Conservation (phyloP, 2,797 vertebrate genomes). For the Luscinia megarhynchos region DNA sequence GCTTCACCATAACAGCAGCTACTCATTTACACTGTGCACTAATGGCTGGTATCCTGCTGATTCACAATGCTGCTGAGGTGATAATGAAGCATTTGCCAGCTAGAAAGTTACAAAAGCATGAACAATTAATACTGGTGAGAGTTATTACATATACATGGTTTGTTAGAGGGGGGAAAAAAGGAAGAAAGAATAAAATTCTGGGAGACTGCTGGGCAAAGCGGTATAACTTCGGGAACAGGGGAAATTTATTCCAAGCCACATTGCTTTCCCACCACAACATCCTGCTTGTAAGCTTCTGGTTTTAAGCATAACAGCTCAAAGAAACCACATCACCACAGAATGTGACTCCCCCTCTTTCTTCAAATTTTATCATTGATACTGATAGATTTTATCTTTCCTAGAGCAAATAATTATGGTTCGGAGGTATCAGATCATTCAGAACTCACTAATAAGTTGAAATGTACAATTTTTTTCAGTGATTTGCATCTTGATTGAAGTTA, state of each 20-base stretch:
- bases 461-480: neutral
- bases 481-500: neutral
- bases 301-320: neutral
- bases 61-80: neutral
- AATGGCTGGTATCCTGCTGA: constrained; percentile 15
- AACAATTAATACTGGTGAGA: neutral
- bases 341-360: neutral
- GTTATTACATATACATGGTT: neutral
- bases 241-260: neutral
- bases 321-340: neutral
- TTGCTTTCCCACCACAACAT: neutral
- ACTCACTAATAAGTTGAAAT: neutral
- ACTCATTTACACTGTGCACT: neutral
- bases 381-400: neutral
- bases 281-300: neutral
- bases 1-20: neutral
- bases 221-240: neutral
- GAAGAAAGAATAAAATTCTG: neutral
- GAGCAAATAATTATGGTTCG: neutral
- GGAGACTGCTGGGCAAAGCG: neutral
- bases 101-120: neutral
- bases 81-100: constrained; percentile 25
- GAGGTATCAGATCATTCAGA: neutral
- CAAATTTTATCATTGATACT: neutral
- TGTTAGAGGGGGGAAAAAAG: neutral